Evolutionary conservation across 2,113 vertebrate genomes (phyloP).

Genomic region (Anolis carolinensis): DNA sequence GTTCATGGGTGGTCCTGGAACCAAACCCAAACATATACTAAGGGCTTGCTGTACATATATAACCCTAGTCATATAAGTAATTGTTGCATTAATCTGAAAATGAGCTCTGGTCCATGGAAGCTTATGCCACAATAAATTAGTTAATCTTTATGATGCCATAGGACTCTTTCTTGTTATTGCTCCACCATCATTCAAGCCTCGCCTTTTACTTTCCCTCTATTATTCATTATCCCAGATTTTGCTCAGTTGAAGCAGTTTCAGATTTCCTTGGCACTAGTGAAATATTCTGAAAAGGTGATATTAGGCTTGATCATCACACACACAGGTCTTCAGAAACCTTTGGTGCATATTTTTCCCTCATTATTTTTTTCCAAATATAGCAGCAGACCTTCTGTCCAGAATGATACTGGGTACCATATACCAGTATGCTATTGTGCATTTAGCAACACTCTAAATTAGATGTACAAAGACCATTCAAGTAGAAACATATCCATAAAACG

Average conservation of each 20-base stretch:
- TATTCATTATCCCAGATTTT: neutral
- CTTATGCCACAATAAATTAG: neutral
- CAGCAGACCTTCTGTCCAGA: neutral
- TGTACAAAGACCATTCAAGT: neutral
- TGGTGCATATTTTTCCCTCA: neutral
- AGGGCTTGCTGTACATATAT: no score
- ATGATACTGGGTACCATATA: neutral
- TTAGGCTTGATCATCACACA: neutral
- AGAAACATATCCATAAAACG: neutral
- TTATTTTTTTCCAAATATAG: neutral
- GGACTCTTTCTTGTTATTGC: neutral
- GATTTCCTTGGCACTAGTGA: neutral
- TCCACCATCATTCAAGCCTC: neutral
- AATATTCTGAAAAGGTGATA: neutral
- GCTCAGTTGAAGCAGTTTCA: neutral
- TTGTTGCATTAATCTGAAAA: neutral
- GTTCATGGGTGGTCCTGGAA: no score
- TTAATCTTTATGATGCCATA: neutral
- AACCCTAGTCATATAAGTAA: neutral
- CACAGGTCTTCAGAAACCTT: neutral
- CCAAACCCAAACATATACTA: no score
- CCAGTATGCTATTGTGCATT: neutral
- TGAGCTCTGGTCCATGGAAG: neutral
- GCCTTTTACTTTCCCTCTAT: neutral
- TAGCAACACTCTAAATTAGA: neutral